Conservation (phyloP, 2,113 vertebrate species). For the Marcusenius ussheri region DNA sequence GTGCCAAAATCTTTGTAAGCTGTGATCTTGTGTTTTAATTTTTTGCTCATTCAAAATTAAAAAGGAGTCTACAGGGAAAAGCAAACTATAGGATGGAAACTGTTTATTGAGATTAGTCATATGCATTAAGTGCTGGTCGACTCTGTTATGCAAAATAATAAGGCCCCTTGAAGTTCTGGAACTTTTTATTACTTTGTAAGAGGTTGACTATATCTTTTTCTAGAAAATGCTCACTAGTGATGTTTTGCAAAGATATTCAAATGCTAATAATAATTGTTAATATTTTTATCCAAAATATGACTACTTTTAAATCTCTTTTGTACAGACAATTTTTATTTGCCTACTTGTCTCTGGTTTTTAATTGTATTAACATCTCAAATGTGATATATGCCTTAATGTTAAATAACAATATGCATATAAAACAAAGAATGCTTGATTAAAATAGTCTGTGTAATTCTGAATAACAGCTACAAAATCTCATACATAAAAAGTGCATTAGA, state of each 20-base stretch:
- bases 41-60: not conserved
- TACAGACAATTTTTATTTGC: conserved; percentile 19
- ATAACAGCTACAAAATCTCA: not conserved
- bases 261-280: not conserved
- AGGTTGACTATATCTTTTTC: not conserved
- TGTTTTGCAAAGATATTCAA: not conserved
- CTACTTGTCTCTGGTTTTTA: conserved; percentile 22
- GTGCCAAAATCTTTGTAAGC: not conserved
- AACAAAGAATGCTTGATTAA: conserved; percentile 46
- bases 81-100: not conserved
- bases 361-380: conserved; percentile 45
- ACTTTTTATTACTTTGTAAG: not conserved
- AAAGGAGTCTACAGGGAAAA: not conserved
- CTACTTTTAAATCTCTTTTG: not conserved
- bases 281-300: not conserved
- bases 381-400: conserved; percentile 32
- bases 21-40: not conserved
- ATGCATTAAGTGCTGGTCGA: not conserved
- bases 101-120: not conserved
- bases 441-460: conserved; percentile 10
- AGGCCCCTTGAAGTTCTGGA: not conserved
- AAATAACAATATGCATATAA: conserved; percentile 40
- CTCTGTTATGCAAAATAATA: not conserved
- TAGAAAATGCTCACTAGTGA: not conserved
- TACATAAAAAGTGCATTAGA: not conserved